Conservation (phyloP, 1,140 invertebrate genomes). For the Octopus bimaculoides region DNA sequence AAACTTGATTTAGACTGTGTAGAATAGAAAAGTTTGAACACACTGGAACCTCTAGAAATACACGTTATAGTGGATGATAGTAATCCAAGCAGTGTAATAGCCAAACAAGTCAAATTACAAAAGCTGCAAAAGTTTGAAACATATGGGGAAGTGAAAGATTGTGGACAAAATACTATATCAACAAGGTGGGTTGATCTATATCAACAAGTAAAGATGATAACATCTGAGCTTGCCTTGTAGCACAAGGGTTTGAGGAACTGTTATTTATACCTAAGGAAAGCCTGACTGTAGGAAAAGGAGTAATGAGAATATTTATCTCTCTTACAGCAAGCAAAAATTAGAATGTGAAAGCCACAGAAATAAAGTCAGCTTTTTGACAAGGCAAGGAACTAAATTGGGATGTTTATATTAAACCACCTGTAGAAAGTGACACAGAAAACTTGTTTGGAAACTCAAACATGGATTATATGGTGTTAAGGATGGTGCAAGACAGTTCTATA, state of each 20-base stretch:
- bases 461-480: slow-evolving; percentile 24
- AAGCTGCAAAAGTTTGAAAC: slow-evolving; percentile 18
- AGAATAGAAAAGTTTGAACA: neutral
- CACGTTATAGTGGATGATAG: neutral
- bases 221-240: slow-evolving; percentile 23
- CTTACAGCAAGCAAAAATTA: no score
- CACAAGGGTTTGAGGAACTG: slow-evolving; percentile 33
- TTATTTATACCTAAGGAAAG: slow-evolving; percentile 22
- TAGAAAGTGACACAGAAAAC: neutral
- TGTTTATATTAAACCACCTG: neutral
- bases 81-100: neutral
- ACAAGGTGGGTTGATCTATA: slow-evolving; percentile 22
- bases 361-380: no score
- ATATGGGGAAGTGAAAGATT: slow-evolving; percentile 23
- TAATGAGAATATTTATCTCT: no score
- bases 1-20: neutral
- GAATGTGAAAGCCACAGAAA: no score
- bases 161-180: slow-evolving; percentile 14
- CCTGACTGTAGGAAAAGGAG: slow-evolving; percentile 26
- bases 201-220: slow-evolving; percentile 19
- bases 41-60: neutral
- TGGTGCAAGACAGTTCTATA: slow-evolving; percentile 21
- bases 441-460: slow-evolving; percentile 23
- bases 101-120: slow-evolving; percentile 18
- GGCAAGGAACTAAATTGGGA: neutral